A percentile compares a stretch with the other conserved stretches of the same genome.
These are phyloP conservation scores for Anoplius nigerrimus DNA, from an alignment of 2,888 invertebrate genomes.

Conservation along the genomic window DNA sequence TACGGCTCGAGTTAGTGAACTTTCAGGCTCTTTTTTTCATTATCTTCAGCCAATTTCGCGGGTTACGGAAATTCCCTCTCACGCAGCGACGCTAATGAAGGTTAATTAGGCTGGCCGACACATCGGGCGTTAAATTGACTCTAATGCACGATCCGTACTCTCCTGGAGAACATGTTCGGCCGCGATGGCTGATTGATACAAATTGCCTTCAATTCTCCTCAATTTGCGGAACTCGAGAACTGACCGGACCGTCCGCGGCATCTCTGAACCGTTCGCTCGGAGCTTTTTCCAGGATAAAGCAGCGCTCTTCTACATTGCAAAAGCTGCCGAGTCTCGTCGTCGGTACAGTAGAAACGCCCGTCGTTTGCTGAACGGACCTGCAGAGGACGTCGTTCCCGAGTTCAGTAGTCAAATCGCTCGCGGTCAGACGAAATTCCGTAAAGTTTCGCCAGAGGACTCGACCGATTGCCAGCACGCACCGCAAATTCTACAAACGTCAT, in stretches of 20 bases:
- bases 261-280: conserved; percentile 33
- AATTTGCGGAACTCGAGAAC: conserved; percentile 44
- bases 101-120: conserved; percentile 53
- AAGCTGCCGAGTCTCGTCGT: too few species aligned
- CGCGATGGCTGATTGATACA: conserved; percentile 56
- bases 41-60: neutral
- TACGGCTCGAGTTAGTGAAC: neutral
- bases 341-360: too few species aligned
- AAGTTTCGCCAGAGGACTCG: too few species aligned
- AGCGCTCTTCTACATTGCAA: conserved; percentile 11
- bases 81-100: conserved; percentile 50
- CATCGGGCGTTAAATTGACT: conserved; percentile 56
- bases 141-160: conserved; percentile 39
- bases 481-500: too few species aligned
- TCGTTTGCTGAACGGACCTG: too few species aligned
- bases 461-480: too few species aligned
- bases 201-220: conserved; percentile 65
- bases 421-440: too few species aligned
- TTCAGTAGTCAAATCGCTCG: too few species aligned
- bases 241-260: conserved; percentile 48
- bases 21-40: neutral
- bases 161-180: conserved; percentile 40
- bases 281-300: conserved; percentile 19
- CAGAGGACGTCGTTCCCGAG: conserved; percentile 7
- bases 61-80: conserved; percentile 8